These are phyloP conservation scores for Calliopsis andreniformis DNA, from an alignment of 1,140 invertebrate species.

Conservation along the genomic window DNA sequence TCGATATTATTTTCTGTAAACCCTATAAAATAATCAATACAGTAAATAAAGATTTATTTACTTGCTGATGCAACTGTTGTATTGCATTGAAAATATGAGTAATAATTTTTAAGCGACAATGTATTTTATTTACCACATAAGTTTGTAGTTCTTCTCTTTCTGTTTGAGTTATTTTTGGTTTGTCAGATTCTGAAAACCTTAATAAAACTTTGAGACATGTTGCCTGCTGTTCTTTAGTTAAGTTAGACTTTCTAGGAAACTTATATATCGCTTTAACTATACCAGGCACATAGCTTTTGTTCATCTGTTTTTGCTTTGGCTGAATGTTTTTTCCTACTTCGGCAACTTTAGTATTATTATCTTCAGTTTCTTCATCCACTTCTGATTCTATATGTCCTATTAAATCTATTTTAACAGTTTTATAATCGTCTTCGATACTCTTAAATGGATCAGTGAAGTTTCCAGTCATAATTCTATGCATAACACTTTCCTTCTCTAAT, in stretches of 20 bases:
- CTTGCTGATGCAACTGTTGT: not conserved
- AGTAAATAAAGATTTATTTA: not conserved
- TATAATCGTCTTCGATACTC: constrained; percentile 59
- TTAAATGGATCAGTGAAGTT: constrained; percentile 62
- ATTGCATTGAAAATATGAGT: not conserved
- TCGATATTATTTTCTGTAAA: constrained; percentile 50
- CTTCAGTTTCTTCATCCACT: constrained; percentile 21
- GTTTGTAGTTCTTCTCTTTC: constrained; percentile 59
- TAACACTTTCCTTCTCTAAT: constrained; percentile 61
- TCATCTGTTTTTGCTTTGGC: not conserved
- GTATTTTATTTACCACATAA: constrained; percentile 58
- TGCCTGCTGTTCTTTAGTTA: constrained; percentile 55
- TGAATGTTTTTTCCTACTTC: not conserved
- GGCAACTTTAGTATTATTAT: not conserved
- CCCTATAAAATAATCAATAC: constrained; percentile 48
- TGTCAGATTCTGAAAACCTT: constrained; percentile 51
- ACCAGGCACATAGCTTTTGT: constrained; percentile 61
- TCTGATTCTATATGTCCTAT: constrained; percentile 12
- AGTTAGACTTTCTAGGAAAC: constrained; percentile 57
- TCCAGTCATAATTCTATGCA: constrained; percentile 61
- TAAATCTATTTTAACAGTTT: constrained; percentile 24
- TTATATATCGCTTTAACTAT: constrained; percentile 48
- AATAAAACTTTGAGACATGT: constrained; percentile 59
- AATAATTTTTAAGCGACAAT: not conserved
- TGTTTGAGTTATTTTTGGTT: constrained; percentile 35